Evolutionary conservation across 1,140 invertebrate species (phyloP), one percentile per base, ranked within the genome.

Genomic region (Radopholus similis): DNA sequence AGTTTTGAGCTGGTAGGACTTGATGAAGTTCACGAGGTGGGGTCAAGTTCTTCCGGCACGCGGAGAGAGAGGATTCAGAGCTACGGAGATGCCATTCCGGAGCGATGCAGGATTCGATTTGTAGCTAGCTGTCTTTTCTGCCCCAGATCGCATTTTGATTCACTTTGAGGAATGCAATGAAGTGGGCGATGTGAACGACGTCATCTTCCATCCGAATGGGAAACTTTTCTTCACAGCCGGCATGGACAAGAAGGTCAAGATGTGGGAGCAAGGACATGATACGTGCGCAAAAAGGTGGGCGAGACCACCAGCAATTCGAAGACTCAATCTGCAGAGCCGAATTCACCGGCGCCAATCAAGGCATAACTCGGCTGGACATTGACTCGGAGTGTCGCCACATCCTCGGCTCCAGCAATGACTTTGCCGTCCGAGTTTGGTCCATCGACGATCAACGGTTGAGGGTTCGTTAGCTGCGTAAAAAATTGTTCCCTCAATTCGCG

Each of bases 111-210:
- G 35, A 51, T 57, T 21, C 75, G 75, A 76, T 71, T 68, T 40
- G 71, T 73, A n/a, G 49, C 18, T 23, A 30, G 9, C 0, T 55
- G 26, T 23, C 15, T 38, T 70, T 35, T 55, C 8, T 26, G n/a
- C 21, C 23, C 2, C 11, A 49, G n/a, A 34, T n/a, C 0, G 42
- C 30, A 13, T 35, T 67, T 55, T 57, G 18, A 18, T 53, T 66
- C 15, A 64, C 21, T 9, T 73, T 74, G 21, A 73, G 72, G 72
- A 73, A 28, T 75, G 73, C 68, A 60, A 73, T 47, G 72, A 76
- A 49, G 58, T 57, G 38, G 72, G 72, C 11, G 72, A 73, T n/a
- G 72, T 73, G 47, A 73, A 76, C 35, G 72, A 73, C 26, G 53
- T 69, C 30, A 15, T 34, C 13, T 73, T 69, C 21, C 76, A 77